Evolutionary conservation across 2,888 invertebrate genomes (phyloP).

Genomic region (Clitarchus hookeri): DNA sequence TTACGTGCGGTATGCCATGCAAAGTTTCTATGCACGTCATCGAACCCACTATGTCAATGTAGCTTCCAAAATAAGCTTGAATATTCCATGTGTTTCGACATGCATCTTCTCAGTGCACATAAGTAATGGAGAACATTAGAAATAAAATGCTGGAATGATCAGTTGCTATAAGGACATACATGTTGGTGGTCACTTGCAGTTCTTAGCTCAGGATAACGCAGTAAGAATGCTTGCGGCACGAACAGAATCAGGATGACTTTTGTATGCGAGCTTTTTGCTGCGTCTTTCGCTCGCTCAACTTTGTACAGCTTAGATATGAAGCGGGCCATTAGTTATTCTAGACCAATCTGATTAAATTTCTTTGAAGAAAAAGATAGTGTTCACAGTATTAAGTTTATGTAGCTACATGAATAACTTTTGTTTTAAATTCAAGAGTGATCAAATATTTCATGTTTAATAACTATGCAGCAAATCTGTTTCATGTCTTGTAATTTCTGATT

Average conservation of each 20-base stretch:
- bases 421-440: neutral
- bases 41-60: too few species aligned
- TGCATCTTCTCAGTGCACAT: too few species aligned
- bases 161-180: neutral
- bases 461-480: too few species aligned
- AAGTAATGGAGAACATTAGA: too few species aligned
- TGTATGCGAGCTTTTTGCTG: neutral
- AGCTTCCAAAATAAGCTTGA: too few species aligned
- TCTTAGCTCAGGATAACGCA: neutral
- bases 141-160: too few species aligned
- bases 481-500: too few species aligned
- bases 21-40: too few species aligned
- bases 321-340: neutral
- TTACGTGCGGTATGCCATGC: too few species aligned
- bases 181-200: neutral
- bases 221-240: neutral
- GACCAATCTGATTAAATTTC: neutral
- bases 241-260: neutral
- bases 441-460: too few species aligned
- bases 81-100: too few species aligned
- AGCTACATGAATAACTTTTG: neutral
- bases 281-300: neutral
- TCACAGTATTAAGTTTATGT: neutral
- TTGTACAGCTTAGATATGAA: neutral
- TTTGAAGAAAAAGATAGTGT: neutral